A percentile compares a stretch with the other conserved stretches of the same genome.
phyloP scores from a whole-genome alignment of 2,888 invertebrate genomes.

The Oxytorus armatus region DNA sequence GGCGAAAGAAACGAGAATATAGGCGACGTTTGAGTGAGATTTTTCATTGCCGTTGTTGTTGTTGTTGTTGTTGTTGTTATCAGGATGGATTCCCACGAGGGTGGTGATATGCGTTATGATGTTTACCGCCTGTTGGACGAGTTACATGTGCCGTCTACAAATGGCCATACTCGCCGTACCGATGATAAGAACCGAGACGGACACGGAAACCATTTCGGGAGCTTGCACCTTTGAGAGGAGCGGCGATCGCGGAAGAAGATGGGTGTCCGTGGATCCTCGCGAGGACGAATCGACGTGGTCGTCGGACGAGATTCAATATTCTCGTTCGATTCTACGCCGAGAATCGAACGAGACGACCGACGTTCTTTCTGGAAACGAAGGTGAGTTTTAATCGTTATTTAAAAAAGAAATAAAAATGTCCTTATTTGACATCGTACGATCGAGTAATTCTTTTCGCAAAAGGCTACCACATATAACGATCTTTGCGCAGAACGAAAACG shows the following conservation, averaged over 20 bases:
- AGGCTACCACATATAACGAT: no score
- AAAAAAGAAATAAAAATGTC: no score
- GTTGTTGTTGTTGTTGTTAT: conserved; percentile 41
- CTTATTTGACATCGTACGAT: no score
- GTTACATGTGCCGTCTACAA: conserved; percentile 91
- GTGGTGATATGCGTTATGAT: conserved; percentile 88
- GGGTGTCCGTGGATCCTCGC: conserved; percentile 12
- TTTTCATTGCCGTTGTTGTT: not conserved
- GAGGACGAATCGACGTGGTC: conserved; percentile 32
- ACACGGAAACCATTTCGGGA: conserved; percentile 53
- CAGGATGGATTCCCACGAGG: conserved; percentile 86
- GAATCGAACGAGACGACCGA: conserved; percentile 15
- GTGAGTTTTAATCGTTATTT: no score
- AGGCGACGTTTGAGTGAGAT: no score
- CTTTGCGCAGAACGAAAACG: not conserved
- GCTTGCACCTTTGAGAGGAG: conserved; percentile 42
- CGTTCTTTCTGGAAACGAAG: not conserved
- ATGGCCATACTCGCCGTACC: conserved; percentile 87
- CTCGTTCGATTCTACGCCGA: conserved; percentile 8
- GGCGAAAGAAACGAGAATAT: not conserved
- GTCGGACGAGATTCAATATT: conserved; percentile 12
- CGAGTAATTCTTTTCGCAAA: no score
- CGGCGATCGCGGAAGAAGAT: conserved; percentile 31
- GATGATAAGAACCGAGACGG: conserved; percentile 74
- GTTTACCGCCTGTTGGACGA: conserved; percentile 90